Evolutionary conservation across 2,113 vertebrate species (phyloP), one percentile per base, ranked within the genome.

Genomic region (Butorides virescens): DNA sequence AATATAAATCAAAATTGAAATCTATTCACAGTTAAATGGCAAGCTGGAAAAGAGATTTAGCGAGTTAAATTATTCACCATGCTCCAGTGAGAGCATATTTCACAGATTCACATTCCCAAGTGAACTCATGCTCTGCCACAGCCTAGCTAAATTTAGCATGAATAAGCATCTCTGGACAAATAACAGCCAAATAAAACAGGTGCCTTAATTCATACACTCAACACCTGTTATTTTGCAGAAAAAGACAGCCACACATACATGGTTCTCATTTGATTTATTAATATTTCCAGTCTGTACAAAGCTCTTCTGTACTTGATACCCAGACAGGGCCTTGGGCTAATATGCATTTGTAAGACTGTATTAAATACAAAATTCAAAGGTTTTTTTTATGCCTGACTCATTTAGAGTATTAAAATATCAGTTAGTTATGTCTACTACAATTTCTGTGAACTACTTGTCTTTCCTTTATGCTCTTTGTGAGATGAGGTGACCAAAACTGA

Each of bases 1-100:
- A 94, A 94, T 95, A 97, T 97, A 93, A 96, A 97, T 95, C 93
- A 97, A 97, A 97, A 96, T 44, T 88, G 94, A 95, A 96, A 96
- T 95, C 92, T 95, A 96, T 87, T 95, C 90, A 72, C 74, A 95
- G 93, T 91, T 97, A 96, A 95, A 97, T 96, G 89, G 84, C 92
- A 95, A 95, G 74, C 87, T 91, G 70, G 56, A 96, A 95, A 89
- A 96, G 91, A 95, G 91, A 96, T 96, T 95, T 95, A 95, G 79
- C 67, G 76, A 96, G 72, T 67, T 95, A 97, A 96, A 97, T 96
- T 97, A 96, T 97, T 95, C 91, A 96, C 84, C 77, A 78, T 93
- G 96, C 90, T 94, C 81, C 84, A 94, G 74, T 86, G 87, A 94
- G 77, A 91, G 66, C 92, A 91, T 95, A 94, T 96, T 96, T 96